Evolutionary conservation across 2,888 invertebrate genomes (phyloP).

Genomic region (Petrolisthes cinctipes): DNA sequence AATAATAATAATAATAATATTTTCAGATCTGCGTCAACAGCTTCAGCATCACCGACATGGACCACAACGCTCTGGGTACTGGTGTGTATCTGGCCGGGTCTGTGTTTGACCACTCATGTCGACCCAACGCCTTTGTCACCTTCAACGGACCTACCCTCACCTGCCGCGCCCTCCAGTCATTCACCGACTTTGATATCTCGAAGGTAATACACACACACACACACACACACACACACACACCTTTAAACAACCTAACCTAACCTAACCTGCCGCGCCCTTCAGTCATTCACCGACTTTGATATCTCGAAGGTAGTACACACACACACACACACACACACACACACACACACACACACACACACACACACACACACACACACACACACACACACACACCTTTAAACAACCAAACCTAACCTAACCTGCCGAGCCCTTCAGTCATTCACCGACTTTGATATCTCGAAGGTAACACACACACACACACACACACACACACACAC

Average conservation of each 20-base stretch:
- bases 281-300: slow-evolving; percentile 79
- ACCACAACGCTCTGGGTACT: slow-evolving; percentile 86
- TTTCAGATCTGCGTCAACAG: slow-evolving; percentile 87
- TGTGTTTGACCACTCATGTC: slow-evolving; percentile 89
- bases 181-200: slow-evolving; percentile 81
- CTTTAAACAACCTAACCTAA: too few species aligned
- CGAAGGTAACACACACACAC: slow-evolving; percentile 74
- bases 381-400: too few species aligned
- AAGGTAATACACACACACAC: slow-evolving; percentile 73
- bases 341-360: too few species aligned
- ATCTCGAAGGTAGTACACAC: slow-evolving; percentile 78
- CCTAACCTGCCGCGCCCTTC: slow-evolving; percentile 80
- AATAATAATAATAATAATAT: background rate
- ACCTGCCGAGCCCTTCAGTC: slow-evolving; percentile 80
- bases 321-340: too few species aligned
- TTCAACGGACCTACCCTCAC: slow-evolving; percentile 85
- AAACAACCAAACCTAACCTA: slow-evolving; percentile 75
- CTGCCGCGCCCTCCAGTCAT: slow-evolving; percentile 79
- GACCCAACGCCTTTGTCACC: slow-evolving; percentile 87
- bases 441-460: slow-evolving; percentile 81
- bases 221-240: background rate
- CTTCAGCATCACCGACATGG: slow-evolving; percentile 87
- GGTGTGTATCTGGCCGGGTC: slow-evolving; percentile 90
- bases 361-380: too few species aligned
- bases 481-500: too few species aligned